These are phyloP conservation scores for Cyphomyrmex costatus DNA, from an alignment of 1,140 invertebrate genomes.

Conservation along the genomic window DNA sequence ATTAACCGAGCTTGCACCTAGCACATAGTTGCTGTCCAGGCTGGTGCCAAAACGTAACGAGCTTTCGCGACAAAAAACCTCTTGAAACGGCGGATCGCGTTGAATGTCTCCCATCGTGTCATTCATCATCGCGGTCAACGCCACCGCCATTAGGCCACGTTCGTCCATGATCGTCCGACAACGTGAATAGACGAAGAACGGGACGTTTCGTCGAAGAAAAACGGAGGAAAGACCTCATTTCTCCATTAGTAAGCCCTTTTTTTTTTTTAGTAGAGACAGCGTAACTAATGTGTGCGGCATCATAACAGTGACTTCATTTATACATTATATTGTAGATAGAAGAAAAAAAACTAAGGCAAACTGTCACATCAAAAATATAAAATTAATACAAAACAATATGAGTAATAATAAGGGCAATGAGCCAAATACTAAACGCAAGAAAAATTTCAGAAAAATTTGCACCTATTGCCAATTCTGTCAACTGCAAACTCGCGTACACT, in stretches of 20 bases:
- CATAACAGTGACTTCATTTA: conserved; percentile 7
- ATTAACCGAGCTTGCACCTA: conserved; percentile 78
- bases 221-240: neutral
- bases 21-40: conserved; percentile 75
- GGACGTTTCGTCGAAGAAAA: conserved; percentile 26
- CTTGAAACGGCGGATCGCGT: conserved; percentile 70
- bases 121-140: conserved; percentile 80
- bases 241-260: neutral
- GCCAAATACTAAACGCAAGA: too few relatives aligned
- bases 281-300: conserved; percentile 15
- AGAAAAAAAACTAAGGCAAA: neutral
- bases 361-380: neutral
- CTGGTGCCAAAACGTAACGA: conserved; percentile 81
- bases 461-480: too few relatives aligned
- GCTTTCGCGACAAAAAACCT: conserved; percentile 79
- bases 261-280: conserved; percentile 18
- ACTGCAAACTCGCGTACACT: too few relatives aligned
- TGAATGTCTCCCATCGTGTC: conserved; percentile 75
- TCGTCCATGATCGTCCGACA: conserved; percentile 62
- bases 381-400: conserved; percentile 2
- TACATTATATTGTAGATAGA: too few relatives aligned
- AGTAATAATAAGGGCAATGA: too few relatives aligned
- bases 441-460: too few relatives aligned
- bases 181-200: conserved; percentile 50
- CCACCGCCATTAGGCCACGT: conserved; percentile 64